Percentiles rank a stretch among this genome's conserved stretches.
Evolutionary conservation across 23 tunicate genomes (phyloP).

Genomic region (Corella eumyota): DNA sequence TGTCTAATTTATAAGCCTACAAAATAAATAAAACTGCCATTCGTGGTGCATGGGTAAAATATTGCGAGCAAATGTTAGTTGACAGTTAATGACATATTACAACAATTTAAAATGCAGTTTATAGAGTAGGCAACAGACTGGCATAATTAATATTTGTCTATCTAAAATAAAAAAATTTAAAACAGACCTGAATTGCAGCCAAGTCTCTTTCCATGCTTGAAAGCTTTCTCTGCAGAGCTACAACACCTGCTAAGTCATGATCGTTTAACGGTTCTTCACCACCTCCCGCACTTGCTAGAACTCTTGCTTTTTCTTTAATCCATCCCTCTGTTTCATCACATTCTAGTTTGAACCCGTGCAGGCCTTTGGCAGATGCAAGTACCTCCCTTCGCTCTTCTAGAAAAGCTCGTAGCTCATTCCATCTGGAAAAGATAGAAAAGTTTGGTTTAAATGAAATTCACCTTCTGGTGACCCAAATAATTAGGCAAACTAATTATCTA

Average conservation of each 20-base stretch:
- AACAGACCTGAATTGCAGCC: slow-evolving; percentile 70
- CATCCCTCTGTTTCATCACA: slow-evolving; percentile 87
- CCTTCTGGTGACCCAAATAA: too few species aligned
- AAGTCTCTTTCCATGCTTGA: slow-evolving; percentile 92
- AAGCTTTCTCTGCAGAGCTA: slow-evolving; percentile 89
- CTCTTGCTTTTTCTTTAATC: slow-evolving; percentile 81
- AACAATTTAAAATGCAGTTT: too few species aligned
- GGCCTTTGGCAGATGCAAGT: slow-evolving; percentile 53
- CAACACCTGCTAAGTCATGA: slow-evolving; percentile 71
- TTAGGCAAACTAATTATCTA: neutral
- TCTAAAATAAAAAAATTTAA: too few species aligned
- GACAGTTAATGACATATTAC: too few species aligned
- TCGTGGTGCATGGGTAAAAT: too few species aligned
- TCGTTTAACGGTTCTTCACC: slow-evolving; percentile 55
- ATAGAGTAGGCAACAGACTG: too few species aligned
- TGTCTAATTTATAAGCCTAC: too few species aligned
- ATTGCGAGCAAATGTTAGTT: too few species aligned
- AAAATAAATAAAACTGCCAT: too few species aligned
- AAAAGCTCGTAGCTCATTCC: slow-evolving; percentile 62
- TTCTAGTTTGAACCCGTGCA: slow-evolving; percentile 74
- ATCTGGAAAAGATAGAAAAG: slow-evolving; percentile 23
- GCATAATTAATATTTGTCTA: too few species aligned
- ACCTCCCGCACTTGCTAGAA: slow-evolving; percentile 43
- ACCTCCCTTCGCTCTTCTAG: slow-evolving; percentile 59
- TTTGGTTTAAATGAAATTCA: neutral